phyloP scores from a whole-genome alignment of 2,888 invertebrate genomes.

The Hypena proboscidalis region DNA sequence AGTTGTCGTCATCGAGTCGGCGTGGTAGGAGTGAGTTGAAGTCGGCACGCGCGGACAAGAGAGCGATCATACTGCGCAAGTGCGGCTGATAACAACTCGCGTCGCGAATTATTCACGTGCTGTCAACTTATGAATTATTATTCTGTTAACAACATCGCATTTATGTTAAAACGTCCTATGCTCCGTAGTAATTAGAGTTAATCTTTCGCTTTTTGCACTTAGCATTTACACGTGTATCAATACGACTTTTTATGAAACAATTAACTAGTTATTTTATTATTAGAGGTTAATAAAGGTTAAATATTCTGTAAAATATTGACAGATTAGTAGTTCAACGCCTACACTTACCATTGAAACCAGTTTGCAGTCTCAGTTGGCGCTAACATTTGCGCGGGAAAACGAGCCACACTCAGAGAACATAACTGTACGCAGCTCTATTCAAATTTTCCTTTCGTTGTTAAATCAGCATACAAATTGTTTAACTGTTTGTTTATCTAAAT shows the following conservation, averaged over 20 bases:
- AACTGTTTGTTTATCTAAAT: constrained; percentile 12
- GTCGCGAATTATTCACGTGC: constrained; percentile 78
- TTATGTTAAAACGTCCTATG: constrained; percentile 62
- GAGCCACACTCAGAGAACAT: neutral
- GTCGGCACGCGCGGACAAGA: constrained; percentile 72
- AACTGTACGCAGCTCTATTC: neutral
- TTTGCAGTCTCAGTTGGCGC: constrained; percentile 7
- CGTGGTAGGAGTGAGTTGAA: constrained; percentile 52
- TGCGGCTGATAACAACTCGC: constrained; percentile 72
- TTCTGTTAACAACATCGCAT: constrained; percentile 66
- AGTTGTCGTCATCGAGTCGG: constrained; percentile 30
- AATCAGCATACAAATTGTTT: constrained; percentile 8
- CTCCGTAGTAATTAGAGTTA: constrained; percentile 55
- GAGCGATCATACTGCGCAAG: constrained; percentile 73
- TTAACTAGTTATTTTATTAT: too few relatives aligned
- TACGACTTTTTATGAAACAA: too few relatives aligned
- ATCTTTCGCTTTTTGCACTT: constrained; percentile 42
- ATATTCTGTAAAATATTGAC: constrained; percentile 19
- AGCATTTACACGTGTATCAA: too few relatives aligned
- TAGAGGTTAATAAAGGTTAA: too few relatives aligned
- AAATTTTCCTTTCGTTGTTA: neutral
- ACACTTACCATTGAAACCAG: constrained; percentile 10
- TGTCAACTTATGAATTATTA: constrained; percentile 80
- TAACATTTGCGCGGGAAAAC: constrained; percentile 38
- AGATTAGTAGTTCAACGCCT: constrained; percentile 11